Conservation (phyloP, 1,140 invertebrate genomes). For the Procambarus clarkii region DNA sequence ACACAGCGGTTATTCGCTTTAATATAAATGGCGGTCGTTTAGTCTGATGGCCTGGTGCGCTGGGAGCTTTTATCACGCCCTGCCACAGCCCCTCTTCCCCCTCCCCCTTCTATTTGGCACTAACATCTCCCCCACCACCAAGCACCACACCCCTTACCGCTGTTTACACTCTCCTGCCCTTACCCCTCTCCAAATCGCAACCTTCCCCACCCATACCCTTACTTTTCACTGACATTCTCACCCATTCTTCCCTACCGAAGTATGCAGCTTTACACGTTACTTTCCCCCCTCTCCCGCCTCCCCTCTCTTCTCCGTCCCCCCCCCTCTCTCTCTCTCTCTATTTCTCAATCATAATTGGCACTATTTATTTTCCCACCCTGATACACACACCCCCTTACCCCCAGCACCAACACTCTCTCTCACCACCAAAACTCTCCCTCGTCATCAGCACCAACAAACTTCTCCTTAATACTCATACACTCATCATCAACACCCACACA, state of each 20-base stretch:
- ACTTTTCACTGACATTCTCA: too few relatives aligned
- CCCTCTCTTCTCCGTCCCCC: not conserved
- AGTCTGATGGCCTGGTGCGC: not conserved
- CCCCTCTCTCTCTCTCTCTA: not conserved
- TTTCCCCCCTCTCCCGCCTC: not conserved
- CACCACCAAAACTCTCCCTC: too few relatives aligned
- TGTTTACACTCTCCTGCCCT: not conserved
- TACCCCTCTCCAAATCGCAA: not conserved
- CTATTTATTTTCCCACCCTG: too few relatives aligned
- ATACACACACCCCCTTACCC: too few relatives aligned
- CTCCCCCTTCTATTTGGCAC: too few relatives aligned
- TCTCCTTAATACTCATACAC: too few relatives aligned
- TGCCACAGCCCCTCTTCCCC: not conserved
- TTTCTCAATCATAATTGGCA: not conserved
- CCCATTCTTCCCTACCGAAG: too few relatives aligned
- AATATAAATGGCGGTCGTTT: constrained; percentile 2
- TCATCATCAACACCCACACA: too few relatives aligned
- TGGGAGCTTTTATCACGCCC: not conserved
- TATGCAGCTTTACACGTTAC: too few relatives aligned
- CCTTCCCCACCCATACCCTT: not conserved
- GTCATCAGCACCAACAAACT: too few relatives aligned
- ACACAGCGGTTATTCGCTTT: not conserved
- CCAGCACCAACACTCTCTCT: too few relatives aligned
- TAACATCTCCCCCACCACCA: not conserved
- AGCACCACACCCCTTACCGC: not conserved